These are phyloP conservation scores for Galbula dea DNA, from an alignment of 2,113 vertebrate species.

Conservation along the genomic window DNA sequence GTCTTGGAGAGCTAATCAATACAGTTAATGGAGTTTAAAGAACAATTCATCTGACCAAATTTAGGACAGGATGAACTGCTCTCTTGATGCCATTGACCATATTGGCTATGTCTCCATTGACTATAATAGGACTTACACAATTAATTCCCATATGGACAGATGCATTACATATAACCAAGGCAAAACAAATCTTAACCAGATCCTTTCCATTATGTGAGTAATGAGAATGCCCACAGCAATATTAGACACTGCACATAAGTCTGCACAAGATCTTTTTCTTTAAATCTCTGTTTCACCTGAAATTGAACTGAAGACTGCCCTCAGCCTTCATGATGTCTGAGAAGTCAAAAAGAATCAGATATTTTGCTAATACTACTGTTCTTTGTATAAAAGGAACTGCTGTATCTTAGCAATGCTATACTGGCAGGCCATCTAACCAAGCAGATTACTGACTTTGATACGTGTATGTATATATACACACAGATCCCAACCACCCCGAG, in stretches of 20 bases:
- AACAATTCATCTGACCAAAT: conserved; percentile 13
- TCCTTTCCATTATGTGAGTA: neutral
- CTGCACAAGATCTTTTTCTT: neutral
- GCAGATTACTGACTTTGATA: neutral
- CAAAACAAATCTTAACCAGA: neutral
- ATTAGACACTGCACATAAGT: neutral
- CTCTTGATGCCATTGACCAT: neutral
- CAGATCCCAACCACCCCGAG: no score
- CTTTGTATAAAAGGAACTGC: neutral
- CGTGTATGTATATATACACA: neutral
- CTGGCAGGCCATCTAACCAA: neutral
- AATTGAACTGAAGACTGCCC: neutral
- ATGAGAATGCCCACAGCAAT: neutral
- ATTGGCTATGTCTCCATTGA: neutral
- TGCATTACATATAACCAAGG: neutral
- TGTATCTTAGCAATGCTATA: neutral
- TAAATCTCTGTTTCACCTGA: neutral
- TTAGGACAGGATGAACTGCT: neutral
- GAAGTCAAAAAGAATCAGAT: neutral
- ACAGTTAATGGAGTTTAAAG: conserved; percentile 30
- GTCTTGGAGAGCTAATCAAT: conserved; percentile 13
- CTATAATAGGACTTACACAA: neutral
- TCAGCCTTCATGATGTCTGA: neutral
- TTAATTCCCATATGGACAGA: neutral
- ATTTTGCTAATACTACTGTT: neutral